Conservation (phyloP, 2,113 vertebrate species). For the Sander vitreus region DNA sequence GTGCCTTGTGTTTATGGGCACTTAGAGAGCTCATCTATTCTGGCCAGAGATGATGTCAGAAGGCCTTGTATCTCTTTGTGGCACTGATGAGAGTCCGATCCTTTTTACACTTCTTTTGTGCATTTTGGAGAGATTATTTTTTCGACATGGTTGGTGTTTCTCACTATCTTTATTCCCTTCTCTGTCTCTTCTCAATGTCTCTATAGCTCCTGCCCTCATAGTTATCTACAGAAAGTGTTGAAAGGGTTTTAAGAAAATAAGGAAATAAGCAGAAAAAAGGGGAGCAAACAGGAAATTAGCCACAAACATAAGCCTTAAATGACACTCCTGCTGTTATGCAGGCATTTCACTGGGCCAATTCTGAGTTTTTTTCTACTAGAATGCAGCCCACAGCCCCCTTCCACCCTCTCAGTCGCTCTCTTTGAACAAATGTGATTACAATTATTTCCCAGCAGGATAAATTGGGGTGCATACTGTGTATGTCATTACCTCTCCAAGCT, state of each 20-base stretch:
- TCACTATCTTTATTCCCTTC: neutral
- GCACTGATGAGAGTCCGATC: constrained; percentile 29
- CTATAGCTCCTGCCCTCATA: neutral
- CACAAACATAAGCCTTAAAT: neutral
- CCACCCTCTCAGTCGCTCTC: neutral
- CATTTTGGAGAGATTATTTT: constrained; percentile 6
- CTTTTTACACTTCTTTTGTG: neutral
- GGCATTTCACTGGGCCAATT: neutral
- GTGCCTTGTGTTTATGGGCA: constrained; percentile 43
- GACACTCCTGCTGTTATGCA: neutral
- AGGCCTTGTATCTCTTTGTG: constrained; percentile 19
- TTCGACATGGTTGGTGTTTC: neutral
- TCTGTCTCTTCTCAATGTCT: neutral
- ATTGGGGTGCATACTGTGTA: constrained; percentile 21
- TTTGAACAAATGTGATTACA: constrained; percentile 40
- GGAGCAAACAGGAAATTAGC: neutral
- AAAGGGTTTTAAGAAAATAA: neutral
- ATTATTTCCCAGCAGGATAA: constrained; percentile 47
- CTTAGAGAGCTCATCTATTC: constrained; percentile 49
- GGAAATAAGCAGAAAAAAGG: neutral
- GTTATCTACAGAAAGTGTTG: neutral
- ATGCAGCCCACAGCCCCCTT: neutral
- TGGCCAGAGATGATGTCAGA: constrained; percentile 48
- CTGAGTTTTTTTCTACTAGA: neutral
- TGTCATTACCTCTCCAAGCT: constrained; percentile 40